Conservation (phyloP, 1,140 invertebrate species). For the Macrosteles quadrilineatus region DNA sequence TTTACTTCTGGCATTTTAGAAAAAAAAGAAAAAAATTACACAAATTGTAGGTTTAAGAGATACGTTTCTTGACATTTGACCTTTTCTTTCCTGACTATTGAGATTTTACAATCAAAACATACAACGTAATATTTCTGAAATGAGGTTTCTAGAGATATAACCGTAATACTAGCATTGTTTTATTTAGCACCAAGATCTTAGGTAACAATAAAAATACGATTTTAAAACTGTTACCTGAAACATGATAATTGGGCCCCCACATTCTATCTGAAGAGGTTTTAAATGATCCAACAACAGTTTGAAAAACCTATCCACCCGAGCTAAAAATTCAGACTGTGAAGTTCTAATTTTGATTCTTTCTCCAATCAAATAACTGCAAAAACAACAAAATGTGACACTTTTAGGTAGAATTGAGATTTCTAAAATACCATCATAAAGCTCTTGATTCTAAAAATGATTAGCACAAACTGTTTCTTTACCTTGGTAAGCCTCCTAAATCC, state of each 20-base stretch:
- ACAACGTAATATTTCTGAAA: too few relatives aligned
- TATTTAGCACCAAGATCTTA: too few relatives aligned
- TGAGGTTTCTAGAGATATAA: too few relatives aligned
- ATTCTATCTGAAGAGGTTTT: background rate
- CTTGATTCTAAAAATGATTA: too few relatives aligned
- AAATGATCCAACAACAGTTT: background rate
- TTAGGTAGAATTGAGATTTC: too few relatives aligned
- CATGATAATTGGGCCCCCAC: constrained; percentile 3
- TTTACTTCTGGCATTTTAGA: background rate
- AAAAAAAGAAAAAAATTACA: background rate
- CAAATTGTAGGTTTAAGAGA: background rate
- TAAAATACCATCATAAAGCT: too few relatives aligned
- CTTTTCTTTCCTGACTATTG: too few relatives aligned
- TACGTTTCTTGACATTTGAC: too few relatives aligned
- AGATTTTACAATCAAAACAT: too few relatives aligned
- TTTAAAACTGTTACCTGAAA: constrained; percentile 12
- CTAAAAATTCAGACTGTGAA: background rate
- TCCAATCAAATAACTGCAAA: background rate
- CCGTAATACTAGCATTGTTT: too few relatives aligned
- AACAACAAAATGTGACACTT: too few relatives aligned
- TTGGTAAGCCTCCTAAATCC: constrained; percentile 57
- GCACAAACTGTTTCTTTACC: constrained; percentile 41
- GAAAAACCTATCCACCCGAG: background rate
- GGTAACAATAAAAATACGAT: too few relatives aligned
- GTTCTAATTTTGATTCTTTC: background rate